Conservation (phyloP, 2,888 invertebrate species). For the Villa cingulata region DNA sequence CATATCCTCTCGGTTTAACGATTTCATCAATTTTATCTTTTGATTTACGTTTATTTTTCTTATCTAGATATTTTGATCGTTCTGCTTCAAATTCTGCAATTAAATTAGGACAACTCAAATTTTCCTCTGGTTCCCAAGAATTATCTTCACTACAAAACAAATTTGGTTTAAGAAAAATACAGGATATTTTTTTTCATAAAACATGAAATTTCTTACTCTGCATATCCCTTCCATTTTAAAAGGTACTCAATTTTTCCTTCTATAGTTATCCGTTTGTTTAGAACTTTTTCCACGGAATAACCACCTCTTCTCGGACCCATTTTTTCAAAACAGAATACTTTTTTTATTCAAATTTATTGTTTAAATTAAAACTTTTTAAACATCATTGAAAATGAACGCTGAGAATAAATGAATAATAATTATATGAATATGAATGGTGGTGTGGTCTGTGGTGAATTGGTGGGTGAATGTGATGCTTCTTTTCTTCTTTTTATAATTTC, state of each 20-base stretch:
- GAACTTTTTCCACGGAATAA: slow-evolving; percentile 80
- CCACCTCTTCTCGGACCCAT: slow-evolving; percentile 40
- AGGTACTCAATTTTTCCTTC: slow-evolving; percentile 60
- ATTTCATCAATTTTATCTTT: slow-evolving; percentile 43
- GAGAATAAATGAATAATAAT: too few species aligned
- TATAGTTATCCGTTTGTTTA: slow-evolving; percentile 58
- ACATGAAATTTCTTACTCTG: slow-evolving; percentile 41
- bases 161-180: neutral
- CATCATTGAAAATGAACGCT: too few species aligned
- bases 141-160: slow-evolving; percentile 58
- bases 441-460: too few species aligned
- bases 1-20: slow-evolving; percentile 59
- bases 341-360: too few species aligned
- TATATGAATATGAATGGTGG: too few species aligned
- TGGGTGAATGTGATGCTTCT: too few species aligned
- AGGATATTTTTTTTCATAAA: neutral
- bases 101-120: slow-evolving; percentile 78
- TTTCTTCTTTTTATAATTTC: too few species aligned
- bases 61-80: slow-evolving; percentile 39
- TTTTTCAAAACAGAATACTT: too few species aligned
- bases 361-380: too few species aligned
- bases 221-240: slow-evolving; percentile 68
- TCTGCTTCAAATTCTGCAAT: slow-evolving; percentile 75
- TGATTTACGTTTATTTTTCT: slow-evolving; percentile 32
- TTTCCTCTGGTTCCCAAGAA: slow-evolving; percentile 93